Percentiles rank a stretch among this genome's conserved stretches.
Conservation (phyloP, 2,113 vertebrate genomes). For the Lampris megalopsis region DNA sequence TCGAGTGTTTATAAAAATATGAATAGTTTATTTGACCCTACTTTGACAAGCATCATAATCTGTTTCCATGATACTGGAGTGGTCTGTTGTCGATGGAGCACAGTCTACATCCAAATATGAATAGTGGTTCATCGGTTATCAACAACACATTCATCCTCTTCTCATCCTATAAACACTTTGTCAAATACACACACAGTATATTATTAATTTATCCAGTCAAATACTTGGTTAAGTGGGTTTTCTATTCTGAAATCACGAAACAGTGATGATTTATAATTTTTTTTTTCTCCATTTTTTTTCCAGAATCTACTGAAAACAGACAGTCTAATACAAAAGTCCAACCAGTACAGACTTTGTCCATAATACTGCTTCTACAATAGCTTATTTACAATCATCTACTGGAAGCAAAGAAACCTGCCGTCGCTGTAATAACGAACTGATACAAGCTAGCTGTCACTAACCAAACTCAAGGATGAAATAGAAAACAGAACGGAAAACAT, state of each 20-base stretch:
- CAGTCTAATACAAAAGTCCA: slow-evolving; percentile 81
- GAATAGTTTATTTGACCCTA: slow-evolving; percentile 84
- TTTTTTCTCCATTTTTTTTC: slow-evolving; percentile 50
- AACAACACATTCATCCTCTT: slow-evolving; percentile 76
- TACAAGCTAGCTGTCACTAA: slow-evolving; percentile 78
- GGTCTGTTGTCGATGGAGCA: slow-evolving; percentile 76
- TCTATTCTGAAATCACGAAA: slow-evolving; percentile 81
- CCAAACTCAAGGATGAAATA: slow-evolving; percentile 62
- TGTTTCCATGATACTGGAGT: slow-evolving; percentile 60
- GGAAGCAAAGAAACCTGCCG: slow-evolving; percentile 75
- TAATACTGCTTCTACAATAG: slow-evolving; percentile 80
- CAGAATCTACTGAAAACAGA: slow-evolving; percentile 81
- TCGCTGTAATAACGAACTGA: slow-evolving; percentile 73
- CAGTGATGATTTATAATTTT: slow-evolving; percentile 70
- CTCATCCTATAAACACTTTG: slow-evolving; percentile 76
- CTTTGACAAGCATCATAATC: slow-evolving; percentile 80
- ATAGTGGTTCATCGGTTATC: slow-evolving; percentile 71
- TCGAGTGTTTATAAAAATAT: slow-evolving; percentile 84
- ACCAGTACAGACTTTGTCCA: slow-evolving; percentile 78
- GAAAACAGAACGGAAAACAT: slow-evolving; percentile 50
- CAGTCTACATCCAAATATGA: slow-evolving; percentile 83
- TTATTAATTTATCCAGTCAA: slow-evolving; percentile 75
- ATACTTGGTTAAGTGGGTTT: slow-evolving; percentile 81
- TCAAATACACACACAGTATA: slow-evolving; percentile 78
- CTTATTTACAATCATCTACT: slow-evolving; percentile 85